Evolutionary conservation across 1,140 invertebrate genomes (phyloP).

Genomic region (Dinoponera quadriceps): DNA sequence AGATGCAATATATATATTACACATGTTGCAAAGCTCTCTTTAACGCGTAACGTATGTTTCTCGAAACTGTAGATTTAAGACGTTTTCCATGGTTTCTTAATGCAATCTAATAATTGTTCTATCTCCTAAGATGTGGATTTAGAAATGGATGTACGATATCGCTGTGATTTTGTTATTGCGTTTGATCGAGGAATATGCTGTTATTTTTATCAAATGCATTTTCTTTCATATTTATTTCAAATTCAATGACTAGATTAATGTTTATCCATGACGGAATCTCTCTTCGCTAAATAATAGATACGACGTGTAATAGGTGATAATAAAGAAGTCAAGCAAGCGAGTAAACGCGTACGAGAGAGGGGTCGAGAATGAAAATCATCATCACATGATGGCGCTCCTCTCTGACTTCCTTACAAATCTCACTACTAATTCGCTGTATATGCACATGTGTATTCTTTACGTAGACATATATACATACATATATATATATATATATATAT

Average conservation of each 20-base stretch:
- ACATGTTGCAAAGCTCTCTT: too few species aligned
- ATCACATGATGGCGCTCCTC: background rate
- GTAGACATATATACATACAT: background rate
- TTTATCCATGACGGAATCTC: background rate
- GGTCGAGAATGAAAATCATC: background rate
- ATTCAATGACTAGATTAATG: conserved; percentile 55
- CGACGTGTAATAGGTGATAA: conserved; percentile 10
- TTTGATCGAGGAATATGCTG: background rate
- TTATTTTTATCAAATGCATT: conserved; percentile 35
- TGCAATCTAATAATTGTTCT: too few species aligned
- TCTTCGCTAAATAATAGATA: conserved; percentile 27
- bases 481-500: background rate
- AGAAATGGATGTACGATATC: too few species aligned
- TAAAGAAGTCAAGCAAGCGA: conserved; percentile 37
- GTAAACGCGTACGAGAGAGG: background rate
- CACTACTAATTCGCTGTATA: background rate
- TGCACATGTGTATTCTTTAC: background rate
- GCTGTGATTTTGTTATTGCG: background rate
- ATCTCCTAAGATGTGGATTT: too few species aligned
- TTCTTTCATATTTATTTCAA: conserved; percentile 6
- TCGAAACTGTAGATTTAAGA: too few species aligned
- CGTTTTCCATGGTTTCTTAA: too few species aligned
- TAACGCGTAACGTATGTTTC: too few species aligned
- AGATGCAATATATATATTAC: too few species aligned
- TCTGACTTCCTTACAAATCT: conserved; percentile 10